Evolutionary conservation across 2,797 vertebrate species (phyloP), one percentile per base, ranked within the genome.

Genomic region (Sebastiscus tertius): DNA sequence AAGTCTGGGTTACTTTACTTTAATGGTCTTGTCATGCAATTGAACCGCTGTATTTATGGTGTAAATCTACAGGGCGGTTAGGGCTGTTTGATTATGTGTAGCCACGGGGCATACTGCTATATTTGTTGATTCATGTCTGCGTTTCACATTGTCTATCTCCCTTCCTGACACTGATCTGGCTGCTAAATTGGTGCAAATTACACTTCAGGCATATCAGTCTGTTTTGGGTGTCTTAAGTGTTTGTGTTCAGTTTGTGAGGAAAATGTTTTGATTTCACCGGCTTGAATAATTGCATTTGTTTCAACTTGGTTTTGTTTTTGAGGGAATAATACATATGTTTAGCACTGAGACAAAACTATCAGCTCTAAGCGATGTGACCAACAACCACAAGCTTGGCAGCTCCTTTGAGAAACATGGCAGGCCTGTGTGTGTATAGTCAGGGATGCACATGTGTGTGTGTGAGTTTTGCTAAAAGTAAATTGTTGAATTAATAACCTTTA

Each of bases 101-200:
- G 78, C 85, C 79, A 20, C 46, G 6, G 84, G 91, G 76, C 56
- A 71, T 39, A 39, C 80, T 75, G 76, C 54, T 79, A 4, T 72
- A 72, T 87, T 81, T 84, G 77, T 82, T 81, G 77, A 77, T 81
- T 91, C 84, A 72, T 79, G 87, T 88, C 87, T 91, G 80, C 67
- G n/a, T 72, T 75, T 88, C 24, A 76, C 79, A 70, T 79, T 64
- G 82, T 85, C 78, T 86, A 36, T 77, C 71, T 65, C 39, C 26
- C 14, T 31, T 79, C 36, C 42, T 74, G 78, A 81, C 77, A 63
- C 59, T 34, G 56, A 82, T 79, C 58, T 67, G 56, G 77, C 72
- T 77, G 67, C 66, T 79, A 72, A 83, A 84, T 58, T 62, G 27
- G 54, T 65, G 65, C 80, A 63, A 85, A 86, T 81, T 78, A 87